phyloP scores from a whole-genome alignment of 23 tunicate genomes.

The Oikopleura vanhoeffeni region DNA sequence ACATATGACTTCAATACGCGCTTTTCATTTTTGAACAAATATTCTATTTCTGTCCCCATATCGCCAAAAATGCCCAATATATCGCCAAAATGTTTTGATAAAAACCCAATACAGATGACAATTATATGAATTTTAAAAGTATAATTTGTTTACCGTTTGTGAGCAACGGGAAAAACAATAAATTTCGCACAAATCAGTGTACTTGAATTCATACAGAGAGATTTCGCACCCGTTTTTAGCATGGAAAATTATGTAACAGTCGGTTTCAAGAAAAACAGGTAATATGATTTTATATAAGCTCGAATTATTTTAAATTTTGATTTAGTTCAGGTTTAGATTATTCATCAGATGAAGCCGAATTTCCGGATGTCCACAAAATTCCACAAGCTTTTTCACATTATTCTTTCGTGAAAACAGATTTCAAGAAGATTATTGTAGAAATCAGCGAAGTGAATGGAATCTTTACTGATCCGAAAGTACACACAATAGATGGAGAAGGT shows the following conservation, averaged over 20 bases:
- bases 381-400: conserved; percentile 84
- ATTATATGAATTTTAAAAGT: no score
- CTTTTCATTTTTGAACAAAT: no score
- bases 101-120: no score
- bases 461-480: neutral
- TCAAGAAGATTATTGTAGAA: conserved; percentile 19
- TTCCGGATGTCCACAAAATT: neutral
- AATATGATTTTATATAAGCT: neutral
- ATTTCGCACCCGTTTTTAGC: neutral
- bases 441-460: neutral
- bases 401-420: conserved; percentile 77
- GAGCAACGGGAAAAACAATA: no score
- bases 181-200: neutral
- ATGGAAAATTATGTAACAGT: neutral
- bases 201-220: neutral
- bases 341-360: neutral
- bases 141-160: no score
- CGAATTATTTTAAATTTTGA: no score
- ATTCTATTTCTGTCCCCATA: no score
- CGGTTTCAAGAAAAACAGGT: neutral
- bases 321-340: neutral
- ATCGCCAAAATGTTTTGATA: no score
- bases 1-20: no score
- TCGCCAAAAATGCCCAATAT: no score
- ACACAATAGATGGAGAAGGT: neutral